These are phyloP conservation scores for Perca fluviatilis DNA, from an alignment of 2,113 vertebrate species.

Conservation along the genomic window DNA sequence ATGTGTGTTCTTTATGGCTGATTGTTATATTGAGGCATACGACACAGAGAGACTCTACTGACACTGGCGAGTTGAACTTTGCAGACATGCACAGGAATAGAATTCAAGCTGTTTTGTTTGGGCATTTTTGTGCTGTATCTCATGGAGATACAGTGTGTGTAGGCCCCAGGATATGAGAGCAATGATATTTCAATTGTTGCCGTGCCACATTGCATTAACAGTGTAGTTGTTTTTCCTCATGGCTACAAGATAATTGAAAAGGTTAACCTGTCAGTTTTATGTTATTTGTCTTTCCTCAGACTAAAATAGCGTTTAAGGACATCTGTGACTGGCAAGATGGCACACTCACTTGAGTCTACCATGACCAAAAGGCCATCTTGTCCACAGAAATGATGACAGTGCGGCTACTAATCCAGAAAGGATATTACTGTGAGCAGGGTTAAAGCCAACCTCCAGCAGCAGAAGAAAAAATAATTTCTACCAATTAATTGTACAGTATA, in stretches of 20 bases:
- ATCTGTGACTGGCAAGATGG: conserved; percentile 62
- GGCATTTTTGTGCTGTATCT: conserved; percentile 53
- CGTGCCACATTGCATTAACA: conserved; percentile 70
- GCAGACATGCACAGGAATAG: conserved; percentile 27
- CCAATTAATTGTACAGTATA: not conserved
- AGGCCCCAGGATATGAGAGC: conserved; percentile 57
- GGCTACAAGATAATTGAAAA: conserved; percentile 79
- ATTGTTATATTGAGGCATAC: conserved; percentile 68
- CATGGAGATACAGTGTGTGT: conserved; percentile 49
- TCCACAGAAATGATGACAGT: conserved; percentile 42
- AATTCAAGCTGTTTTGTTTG: conserved; percentile 70
- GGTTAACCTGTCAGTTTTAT: conserved; percentile 79
- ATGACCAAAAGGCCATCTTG: conserved; percentile 55
- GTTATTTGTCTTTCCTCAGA: conserved; percentile 60
- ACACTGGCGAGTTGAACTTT: conserved; percentile 64
- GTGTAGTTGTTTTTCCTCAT: conserved; percentile 58
- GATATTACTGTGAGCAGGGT: not conserved
- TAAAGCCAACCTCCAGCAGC: not conserved
- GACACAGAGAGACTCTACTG: conserved; percentile 50
- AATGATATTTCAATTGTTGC: conserved; percentile 78
- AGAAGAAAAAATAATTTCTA: not conserved
- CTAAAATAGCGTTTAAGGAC: conserved; percentile 48
- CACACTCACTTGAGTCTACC: conserved; percentile 35
- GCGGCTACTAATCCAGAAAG: conserved; percentile 23
- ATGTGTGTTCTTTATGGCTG: conserved; percentile 38